A percentile compares a stretch with the other conserved stretches of the same genome.
Evolutionary conservation across 2,113 vertebrate species (phyloP).

Genomic region (Ovibos moschatus): DNA sequence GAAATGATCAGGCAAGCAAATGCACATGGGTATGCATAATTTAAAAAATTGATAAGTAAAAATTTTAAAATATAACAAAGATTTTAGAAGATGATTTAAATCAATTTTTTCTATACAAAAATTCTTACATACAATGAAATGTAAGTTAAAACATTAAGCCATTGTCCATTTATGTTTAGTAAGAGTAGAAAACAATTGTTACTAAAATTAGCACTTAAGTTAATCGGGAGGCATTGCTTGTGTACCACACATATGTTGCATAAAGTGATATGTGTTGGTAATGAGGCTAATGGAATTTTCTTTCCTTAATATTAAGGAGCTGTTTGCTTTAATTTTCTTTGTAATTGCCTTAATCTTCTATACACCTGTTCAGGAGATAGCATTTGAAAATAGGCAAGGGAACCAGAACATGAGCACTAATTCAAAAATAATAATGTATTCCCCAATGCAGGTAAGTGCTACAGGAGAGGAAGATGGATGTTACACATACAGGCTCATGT

Average conservation of each 20-base stretch:
- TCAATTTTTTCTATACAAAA: background rate
- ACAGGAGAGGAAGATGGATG: background rate
- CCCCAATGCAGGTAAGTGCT: background rate
- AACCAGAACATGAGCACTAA: background rate
- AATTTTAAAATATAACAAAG: background rate
- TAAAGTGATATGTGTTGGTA: slow-evolving; percentile 30
- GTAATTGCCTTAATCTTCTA: slow-evolving; percentile 64
- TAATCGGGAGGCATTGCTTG: background rate
- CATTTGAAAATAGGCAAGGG: slow-evolving; percentile 39
- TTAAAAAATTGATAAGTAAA: background rate
- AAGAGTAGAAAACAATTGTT: background rate
- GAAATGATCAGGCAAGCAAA: background rate
- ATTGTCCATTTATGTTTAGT: background rate
- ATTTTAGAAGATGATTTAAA: background rate
- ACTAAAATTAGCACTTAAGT: slow-evolving; percentile 28
- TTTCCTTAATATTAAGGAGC: slow-evolving; percentile 52
- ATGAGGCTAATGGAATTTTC: slow-evolving; percentile 54
- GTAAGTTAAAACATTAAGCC: background rate
- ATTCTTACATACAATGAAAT: background rate
- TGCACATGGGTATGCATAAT: too few species aligned
- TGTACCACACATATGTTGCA: background rate
- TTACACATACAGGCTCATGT: background rate
- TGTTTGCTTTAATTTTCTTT: slow-evolving; percentile 66
- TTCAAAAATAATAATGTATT: slow-evolving; percentile 25
- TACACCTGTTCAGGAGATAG: slow-evolving; percentile 44